Evolutionary conservation across 2,797 vertebrate genomes (phyloP), one percentile per base, ranked within the genome.

Genomic region (Sebastes cheni): DNA sequence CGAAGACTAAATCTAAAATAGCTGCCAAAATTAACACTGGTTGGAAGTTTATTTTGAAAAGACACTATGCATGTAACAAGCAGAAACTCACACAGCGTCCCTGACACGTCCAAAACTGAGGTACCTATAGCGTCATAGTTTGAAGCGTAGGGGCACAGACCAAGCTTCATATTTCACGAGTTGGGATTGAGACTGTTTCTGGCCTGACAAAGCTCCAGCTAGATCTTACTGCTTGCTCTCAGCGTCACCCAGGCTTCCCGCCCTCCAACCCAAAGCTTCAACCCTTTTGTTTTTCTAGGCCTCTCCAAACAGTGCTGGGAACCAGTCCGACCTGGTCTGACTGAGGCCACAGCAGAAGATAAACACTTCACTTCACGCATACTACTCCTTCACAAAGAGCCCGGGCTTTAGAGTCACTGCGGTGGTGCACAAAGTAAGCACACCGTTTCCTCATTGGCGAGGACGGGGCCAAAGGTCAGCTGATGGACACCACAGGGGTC

Each of bases 301-400:
- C 89, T 92, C 88, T 94, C 81, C 81, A 94, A 95, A 94, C 89
- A 86, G 78, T 27, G 88, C 88, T 94, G 91, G 92, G 91, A 93
- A 94, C 90, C 91, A 93, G 93, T 93, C 81, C 11, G 91, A 92
- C 91, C 91, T 92, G 93, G 91, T 81, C 73, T 88, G 90, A 90
- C 91, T 91, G 91, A 92, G 91, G 92, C 94, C 90, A 50, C 78
- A 65, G 91, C 93, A 86, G 86, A 93, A 90, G 92, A 94, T 86
- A 95, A 96, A 95, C 86, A 89, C 88, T 91, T 95, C 30, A 0
- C 90, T 95, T 95, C 93, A 92, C 87, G 91, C 95, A 95, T 95
- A 92, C 84, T 92, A 92, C 86, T 91, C 86, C 91, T 88, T 91
- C 77, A 94, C 92, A 95, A 93, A 94, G 91, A 89, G 81, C 71